A percentile compares a stretch with the other conserved stretches of the same genome.
Evolutionary conservation across 2,888 invertebrate genomes (phyloP).

Genomic region (Pimpla rufipes): DNA sequence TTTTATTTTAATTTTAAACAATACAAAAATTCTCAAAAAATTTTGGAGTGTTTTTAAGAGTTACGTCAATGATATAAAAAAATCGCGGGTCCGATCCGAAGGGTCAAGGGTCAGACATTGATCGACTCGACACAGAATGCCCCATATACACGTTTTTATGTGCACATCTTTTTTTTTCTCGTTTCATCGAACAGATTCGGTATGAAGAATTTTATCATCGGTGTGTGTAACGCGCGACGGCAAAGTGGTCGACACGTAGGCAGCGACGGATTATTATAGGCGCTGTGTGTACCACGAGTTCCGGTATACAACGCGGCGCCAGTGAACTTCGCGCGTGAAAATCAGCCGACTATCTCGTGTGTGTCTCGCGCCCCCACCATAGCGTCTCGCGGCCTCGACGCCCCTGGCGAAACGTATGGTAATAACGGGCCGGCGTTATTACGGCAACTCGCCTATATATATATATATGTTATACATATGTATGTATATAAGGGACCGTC

Average conservation of each 20-base stretch:
- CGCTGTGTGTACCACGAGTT: not conserved
- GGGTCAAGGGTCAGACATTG: no score
- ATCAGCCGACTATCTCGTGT: not conserved
- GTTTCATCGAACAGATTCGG: constrained; percentile 21
- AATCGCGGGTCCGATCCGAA: no score
- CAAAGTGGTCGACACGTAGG: constrained; percentile 2
- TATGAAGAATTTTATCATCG: not conserved
- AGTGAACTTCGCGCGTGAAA: constrained; percentile 4
- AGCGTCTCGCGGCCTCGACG: constrained; percentile 1
- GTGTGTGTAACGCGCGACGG: not conserved
- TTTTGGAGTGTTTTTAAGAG: no score
- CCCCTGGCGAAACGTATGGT: constrained; percentile 6
- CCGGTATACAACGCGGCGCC: constrained; percentile 25
- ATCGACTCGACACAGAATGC: no score
- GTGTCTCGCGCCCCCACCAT: not conserved
- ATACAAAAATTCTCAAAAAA: no score
- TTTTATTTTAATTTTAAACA: no score
- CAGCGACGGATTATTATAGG: not conserved
- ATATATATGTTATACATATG: no score
- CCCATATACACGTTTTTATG: no score
- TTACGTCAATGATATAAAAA: no score
- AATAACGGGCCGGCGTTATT: constrained; percentile 10
- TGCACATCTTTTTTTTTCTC: not conserved
- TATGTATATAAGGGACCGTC: no score
- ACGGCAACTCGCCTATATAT: not conserved